Evolutionary conservation across 2,113 vertebrate genomes (phyloP).

Genomic region (Eptesicus fuscus): DNA sequence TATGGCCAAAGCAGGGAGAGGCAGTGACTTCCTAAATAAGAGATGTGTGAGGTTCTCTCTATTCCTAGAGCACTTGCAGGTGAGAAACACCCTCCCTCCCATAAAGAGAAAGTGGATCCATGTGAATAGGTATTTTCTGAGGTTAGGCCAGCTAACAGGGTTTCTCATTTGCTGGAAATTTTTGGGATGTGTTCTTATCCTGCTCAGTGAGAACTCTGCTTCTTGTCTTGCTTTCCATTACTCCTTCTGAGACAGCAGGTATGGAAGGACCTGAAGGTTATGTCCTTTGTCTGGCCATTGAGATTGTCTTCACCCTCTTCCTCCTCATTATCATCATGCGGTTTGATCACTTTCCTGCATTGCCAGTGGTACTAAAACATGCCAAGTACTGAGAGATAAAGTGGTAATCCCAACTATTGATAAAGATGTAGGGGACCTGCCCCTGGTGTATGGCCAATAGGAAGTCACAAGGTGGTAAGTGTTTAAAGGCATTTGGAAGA

Average conservation of each 20-base stretch:
- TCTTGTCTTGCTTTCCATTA: background rate
- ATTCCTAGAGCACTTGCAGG: background rate
- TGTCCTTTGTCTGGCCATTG: background rate
- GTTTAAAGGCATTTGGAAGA: background rate
- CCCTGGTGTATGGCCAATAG: background rate
- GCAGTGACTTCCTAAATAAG: fast-evolving
- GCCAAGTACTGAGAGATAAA: background rate
- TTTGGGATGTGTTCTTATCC: fast-evolving
- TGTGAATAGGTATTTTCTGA: fast-evolving
- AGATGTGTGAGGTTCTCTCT: fast-evolving
- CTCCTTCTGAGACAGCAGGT: background rate
- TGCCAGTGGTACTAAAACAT: background rate
- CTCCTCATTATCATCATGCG: fast-evolving
- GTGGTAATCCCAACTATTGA: no score
- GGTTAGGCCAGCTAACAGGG: fast-evolving
- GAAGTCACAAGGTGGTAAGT: fast-evolving
- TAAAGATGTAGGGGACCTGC: background rate
- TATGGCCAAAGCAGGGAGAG: no score
- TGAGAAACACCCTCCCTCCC: background rate
- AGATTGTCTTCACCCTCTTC: background rate
- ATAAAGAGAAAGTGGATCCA: fast-evolving
- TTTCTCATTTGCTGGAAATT: background rate
- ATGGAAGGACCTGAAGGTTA: fast-evolving
- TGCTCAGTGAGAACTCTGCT: fast-evolving
- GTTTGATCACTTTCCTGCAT: fast-evolving